Percentiles rank a stretch among this genome's conserved stretches.
These are phyloP conservation scores for Centruroides vittatus DNA, from an alignment of 1,140 invertebrate genomes.

Conservation along the genomic window DNA sequence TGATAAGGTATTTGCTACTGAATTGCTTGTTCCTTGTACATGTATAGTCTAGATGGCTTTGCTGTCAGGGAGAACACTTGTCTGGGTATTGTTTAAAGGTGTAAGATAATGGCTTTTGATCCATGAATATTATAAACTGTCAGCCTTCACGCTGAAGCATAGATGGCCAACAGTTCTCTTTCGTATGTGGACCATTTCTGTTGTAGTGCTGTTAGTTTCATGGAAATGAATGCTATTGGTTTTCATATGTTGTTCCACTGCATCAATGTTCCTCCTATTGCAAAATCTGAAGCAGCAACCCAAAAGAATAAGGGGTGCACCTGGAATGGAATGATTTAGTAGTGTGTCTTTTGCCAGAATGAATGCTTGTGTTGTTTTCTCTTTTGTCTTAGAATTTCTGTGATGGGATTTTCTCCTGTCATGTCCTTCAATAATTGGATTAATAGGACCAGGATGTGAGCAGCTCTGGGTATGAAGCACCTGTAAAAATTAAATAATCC, in stretches of 20 bases:
- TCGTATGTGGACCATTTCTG: constrained; percentile 16
- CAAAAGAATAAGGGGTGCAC: constrained; percentile 5
- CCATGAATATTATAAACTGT: constrained; percentile 18
- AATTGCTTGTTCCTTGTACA: constrained; percentile 26
- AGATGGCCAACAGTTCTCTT: constrained; percentile 19
- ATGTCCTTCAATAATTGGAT: neutral
- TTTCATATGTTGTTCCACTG: constrained; percentile 4
- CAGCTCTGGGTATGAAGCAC: constrained; percentile 2
- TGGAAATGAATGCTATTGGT: constrained; percentile 10
- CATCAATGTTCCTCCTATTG: constrained; percentile 9
- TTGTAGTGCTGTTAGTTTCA: constrained; percentile 10
- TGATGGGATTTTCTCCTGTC: neutral
- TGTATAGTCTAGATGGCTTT: constrained; percentile 28
- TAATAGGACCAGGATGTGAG: neutral
- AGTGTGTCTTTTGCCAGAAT: constrained; percentile 15
- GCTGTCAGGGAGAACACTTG: constrained; percentile 14
- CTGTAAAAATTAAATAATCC: constrained; percentile 30
- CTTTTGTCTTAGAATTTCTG: neutral
- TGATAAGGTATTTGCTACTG: constrained; percentile 4
- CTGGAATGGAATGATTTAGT: constrained; percentile 6
- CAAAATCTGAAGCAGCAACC: constrained; percentile 9
- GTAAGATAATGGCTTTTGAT: constrained; percentile 23
- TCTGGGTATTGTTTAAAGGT: constrained; percentile 16
- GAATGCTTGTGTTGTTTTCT: constrained; percentile 10
- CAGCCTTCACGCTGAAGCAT: constrained; percentile 21